phyloP scores from a whole-genome alignment of 1,140 invertebrate species.

The Bombus fervidus region DNA sequence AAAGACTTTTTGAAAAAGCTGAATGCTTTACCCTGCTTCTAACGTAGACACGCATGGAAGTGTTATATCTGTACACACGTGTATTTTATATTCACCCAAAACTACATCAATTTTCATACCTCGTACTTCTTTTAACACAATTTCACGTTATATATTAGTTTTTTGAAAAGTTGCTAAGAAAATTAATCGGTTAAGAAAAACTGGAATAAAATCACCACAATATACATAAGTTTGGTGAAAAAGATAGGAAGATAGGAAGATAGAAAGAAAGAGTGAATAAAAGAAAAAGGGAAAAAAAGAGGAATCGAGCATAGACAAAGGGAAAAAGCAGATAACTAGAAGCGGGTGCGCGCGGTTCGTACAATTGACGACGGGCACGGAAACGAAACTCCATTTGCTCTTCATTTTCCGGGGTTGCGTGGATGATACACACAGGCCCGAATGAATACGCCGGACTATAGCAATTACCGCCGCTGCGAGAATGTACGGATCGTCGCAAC shows the following conservation, averaged over 20 bases:
- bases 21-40: too few species aligned
- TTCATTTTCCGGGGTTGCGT: conserved; percentile 25
- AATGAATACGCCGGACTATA: conserved; percentile 49
- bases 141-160: too few species aligned
- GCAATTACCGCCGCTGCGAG: conserved; percentile 51
- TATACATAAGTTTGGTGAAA: neutral
- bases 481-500: conserved; percentile 48
- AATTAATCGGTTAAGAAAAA: neutral
- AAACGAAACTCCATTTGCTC: conserved; percentile 58
- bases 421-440: conserved; percentile 30
- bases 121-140: too few species aligned
- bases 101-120: too few species aligned
- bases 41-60: too few species aligned
- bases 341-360: neutral
- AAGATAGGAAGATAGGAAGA: neutral
- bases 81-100: too few species aligned
- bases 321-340: neutral
- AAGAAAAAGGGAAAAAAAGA: neutral
- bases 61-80: too few species aligned
- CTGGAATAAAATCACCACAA: neutral
- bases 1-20: too few species aligned
- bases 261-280: neutral
- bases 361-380: conserved; percentile 27
- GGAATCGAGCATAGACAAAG: neutral
- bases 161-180: too few species aligned